Conservation (phyloP, 1,140 invertebrate species). For the Chironomus tepperi region DNA sequence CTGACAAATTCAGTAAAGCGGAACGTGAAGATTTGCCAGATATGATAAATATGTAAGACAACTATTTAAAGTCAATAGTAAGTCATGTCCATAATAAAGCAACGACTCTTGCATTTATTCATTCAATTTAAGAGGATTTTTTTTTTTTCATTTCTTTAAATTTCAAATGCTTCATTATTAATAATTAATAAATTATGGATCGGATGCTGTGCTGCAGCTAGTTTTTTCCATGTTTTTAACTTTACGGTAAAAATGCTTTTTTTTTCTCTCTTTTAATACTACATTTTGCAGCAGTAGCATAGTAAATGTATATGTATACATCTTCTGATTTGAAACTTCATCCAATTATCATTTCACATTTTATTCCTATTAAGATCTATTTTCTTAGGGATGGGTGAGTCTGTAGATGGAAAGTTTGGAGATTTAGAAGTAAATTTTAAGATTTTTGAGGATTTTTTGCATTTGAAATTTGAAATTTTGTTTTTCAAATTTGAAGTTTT, state of each 20-base stretch:
- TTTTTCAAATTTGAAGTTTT: no score
- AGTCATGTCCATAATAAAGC: background rate
- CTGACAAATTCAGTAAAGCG: slow-evolving; percentile 6
- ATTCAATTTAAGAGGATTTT: background rate
- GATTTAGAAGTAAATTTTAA: no score
- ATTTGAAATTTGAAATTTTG: no score
- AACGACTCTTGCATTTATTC: no score
- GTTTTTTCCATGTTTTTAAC: background rate
- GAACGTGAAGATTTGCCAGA: background rate
- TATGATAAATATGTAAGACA: background rate
- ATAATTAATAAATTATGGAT: slow-evolving; percentile 9
- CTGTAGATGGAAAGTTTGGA: no score
- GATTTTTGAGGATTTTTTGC: no score
- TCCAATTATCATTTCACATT: slow-evolving; percentile 13
- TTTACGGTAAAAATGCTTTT: background rate
- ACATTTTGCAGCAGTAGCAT: no score
- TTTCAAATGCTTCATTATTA: slow-evolving; percentile 9
- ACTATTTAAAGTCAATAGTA: background rate
- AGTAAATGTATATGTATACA: no score
- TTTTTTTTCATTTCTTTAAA: background rate
- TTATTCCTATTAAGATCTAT: background rate
- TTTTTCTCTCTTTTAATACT: no score
- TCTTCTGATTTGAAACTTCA: background rate
- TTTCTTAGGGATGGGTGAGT: background rate
- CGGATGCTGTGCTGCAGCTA: background rate